Conservation (phyloP, 1,140 invertebrate species). For the Charaxes varanes region DNA sequence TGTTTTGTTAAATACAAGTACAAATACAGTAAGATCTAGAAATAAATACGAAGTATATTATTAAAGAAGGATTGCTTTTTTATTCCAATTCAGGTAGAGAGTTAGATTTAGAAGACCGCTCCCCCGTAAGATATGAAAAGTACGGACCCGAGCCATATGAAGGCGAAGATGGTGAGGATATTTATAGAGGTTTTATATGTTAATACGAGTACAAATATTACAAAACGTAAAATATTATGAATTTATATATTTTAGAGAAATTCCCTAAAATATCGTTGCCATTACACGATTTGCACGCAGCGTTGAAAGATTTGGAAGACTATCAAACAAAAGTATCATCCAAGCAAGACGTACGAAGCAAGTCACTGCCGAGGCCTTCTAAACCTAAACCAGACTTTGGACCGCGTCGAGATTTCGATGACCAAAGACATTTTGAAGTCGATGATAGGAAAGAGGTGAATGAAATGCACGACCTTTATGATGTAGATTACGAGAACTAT, state of each 20-base stretch:
- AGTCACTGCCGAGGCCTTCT: constrained; percentile 45
- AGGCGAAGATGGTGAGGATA: constrained; percentile 36
- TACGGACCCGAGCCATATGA: constrained; percentile 33
- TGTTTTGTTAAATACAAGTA: too few species aligned
- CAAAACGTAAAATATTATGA: not conserved
- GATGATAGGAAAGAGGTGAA: constrained; percentile 43
- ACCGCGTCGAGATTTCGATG: constrained; percentile 44
- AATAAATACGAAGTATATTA: too few species aligned
- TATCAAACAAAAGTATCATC: constrained; percentile 36
- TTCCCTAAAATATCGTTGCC: constrained; percentile 62
- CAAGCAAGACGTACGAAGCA: constrained; percentile 42
- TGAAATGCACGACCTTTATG: constrained; percentile 57
- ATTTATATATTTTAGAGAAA: constrained; percentile 36
- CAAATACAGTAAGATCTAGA: too few species aligned
- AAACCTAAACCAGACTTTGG: constrained; percentile 49
- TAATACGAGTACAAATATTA: not conserved
- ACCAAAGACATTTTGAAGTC: constrained; percentile 37
- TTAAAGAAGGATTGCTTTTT: too few species aligned
- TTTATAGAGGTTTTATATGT: constrained; percentile 5
- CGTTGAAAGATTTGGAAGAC: constrained; percentile 51
- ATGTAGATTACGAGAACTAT: constrained; percentile 59
- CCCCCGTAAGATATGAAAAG: constrained; percentile 38
- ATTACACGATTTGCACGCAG: constrained; percentile 55
- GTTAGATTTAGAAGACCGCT: constrained; percentile 41
- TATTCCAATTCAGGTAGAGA: too few species aligned